Conservation (phyloP, 2,797 vertebrate genomes). For the Spinus pinus region DNA sequence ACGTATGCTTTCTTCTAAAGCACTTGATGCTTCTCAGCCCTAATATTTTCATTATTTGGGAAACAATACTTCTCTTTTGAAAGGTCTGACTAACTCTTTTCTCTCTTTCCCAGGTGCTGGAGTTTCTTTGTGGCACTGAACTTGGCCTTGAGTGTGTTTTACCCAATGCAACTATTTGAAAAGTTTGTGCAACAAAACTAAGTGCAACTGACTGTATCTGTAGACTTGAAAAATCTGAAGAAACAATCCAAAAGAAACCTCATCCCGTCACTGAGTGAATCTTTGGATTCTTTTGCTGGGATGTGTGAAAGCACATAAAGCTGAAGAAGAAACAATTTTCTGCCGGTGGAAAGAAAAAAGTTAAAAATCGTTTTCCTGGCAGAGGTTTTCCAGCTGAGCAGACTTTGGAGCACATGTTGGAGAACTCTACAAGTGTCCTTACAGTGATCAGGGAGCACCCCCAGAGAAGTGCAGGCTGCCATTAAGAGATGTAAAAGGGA, state of each 20-base stretch:
- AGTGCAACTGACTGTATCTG: conserved; percentile 40
- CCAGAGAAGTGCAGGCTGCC: not conserved
- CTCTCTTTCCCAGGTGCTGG: conserved; percentile 41
- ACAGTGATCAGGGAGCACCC: conserved; percentile 30
- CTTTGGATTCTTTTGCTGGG: not conserved
- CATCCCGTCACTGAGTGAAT: not conserved
- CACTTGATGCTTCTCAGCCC: not conserved
- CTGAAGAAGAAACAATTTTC: not conserved
- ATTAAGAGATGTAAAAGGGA: not conserved
- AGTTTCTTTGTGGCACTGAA: conserved; percentile 27
- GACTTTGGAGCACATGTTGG: conserved; percentile 23
- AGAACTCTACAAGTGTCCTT: conserved; percentile 71
- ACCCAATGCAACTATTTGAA: conserved; percentile 20
- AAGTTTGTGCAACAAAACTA: not conserved
- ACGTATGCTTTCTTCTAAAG: not conserved
- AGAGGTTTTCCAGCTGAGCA: conserved; percentile 1
- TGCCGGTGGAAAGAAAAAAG: not conserved
- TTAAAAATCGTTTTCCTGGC: not conserved
- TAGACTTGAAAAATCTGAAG: conserved; percentile 31
- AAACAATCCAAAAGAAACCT: not conserved
- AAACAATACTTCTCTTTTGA: not conserved
- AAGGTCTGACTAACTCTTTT: not conserved
- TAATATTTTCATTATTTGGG: not conserved
- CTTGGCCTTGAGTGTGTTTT: not conserved
- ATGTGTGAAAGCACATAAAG: not conserved